A percentile compares a stretch with the other conserved stretches of the same genome.
These are phyloP conservation scores for Chromis chromis DNA, from an alignment of 2,797 vertebrate species.

Conservation along the genomic window DNA sequence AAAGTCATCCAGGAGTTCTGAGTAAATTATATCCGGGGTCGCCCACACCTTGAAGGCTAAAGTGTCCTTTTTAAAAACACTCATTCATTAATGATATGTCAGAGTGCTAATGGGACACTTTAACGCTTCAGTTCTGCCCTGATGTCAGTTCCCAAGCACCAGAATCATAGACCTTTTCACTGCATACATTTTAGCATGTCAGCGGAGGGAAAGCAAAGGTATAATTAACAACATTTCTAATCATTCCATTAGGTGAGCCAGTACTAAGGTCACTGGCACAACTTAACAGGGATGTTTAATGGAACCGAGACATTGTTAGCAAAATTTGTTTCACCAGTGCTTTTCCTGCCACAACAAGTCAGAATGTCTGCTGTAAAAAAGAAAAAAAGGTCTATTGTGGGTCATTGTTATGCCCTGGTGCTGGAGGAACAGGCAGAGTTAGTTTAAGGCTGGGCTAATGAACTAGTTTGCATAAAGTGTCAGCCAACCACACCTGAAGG, in stretches of 20 bases:
- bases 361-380: background rate
- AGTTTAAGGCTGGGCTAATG: background rate
- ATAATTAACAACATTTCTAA: background rate
- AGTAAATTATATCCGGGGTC: background rate
- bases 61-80: background rate
- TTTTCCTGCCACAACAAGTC: too few relatives aligned
- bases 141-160: background rate
- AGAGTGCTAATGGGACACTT: background rate
- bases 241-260: background rate
- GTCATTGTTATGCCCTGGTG: background rate
- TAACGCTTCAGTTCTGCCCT: background rate
- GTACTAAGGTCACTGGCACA: background rate
- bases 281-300: background rate
- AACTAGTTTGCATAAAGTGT: background rate
- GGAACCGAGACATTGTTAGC: background rate
- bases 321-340: too few relatives aligned
- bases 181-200: background rate
- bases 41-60: background rate
- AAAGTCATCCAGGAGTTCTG: background rate
- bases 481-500: background rate
- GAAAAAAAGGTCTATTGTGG: background rate
- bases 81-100: background rate
- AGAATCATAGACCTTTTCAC: background rate
- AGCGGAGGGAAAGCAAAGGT: background rate
- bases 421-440: background rate